A percentile compares a stretch with the other conserved stretches of the same genome.
Evolutionary conservation across 2,888 invertebrate species (phyloP).

Genomic region (Caenorhabditis sp.): DNA sequence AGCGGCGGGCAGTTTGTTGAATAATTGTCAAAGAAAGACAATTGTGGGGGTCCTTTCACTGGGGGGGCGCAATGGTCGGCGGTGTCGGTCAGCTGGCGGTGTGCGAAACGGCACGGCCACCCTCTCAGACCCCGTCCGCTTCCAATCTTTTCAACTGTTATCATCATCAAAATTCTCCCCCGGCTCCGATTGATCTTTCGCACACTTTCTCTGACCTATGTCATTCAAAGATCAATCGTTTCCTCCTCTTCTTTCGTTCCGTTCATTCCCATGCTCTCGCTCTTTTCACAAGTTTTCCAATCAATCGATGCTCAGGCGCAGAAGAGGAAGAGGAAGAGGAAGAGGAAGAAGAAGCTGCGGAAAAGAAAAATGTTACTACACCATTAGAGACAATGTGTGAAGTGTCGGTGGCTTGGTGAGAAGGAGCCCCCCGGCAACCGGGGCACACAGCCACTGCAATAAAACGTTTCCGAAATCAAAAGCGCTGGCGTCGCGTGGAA

Average conservation of each 20-base stretch:
- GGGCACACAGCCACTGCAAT: conserved; percentile 34
- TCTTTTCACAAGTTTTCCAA: too few relatives aligned
- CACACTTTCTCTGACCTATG: neutral
- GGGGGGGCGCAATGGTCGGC: conserved; percentile 47
- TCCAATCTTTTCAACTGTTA: neutral
- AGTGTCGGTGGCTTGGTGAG: conserved; percentile 21
- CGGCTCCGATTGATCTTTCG: neutral
- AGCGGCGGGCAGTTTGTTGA: too few relatives aligned
- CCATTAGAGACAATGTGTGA: conserved; percentile 36
- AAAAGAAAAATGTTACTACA: conserved; percentile 48
- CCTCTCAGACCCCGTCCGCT: conserved; percentile 23
- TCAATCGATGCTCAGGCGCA: conserved; percentile 48
- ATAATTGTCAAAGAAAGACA: too few relatives aligned
- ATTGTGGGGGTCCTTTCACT: neutral
- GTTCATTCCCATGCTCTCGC: too few relatives aligned
- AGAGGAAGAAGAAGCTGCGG: too few relatives aligned
- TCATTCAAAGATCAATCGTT: neutral
- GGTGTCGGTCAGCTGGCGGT: conserved; percentile 57
- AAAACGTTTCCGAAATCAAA: conserved; percentile 48
- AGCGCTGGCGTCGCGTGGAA: conserved; percentile 26
- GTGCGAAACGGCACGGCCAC: conserved; percentile 52
- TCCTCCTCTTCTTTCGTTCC: too few relatives aligned
- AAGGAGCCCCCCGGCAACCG: conserved; percentile 20
- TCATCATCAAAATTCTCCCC: neutral
- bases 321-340: too few relatives aligned